Evolutionary conservation across 1,140 invertebrate genomes (phyloP).

Genomic region (Drosophila repleta): DNA sequence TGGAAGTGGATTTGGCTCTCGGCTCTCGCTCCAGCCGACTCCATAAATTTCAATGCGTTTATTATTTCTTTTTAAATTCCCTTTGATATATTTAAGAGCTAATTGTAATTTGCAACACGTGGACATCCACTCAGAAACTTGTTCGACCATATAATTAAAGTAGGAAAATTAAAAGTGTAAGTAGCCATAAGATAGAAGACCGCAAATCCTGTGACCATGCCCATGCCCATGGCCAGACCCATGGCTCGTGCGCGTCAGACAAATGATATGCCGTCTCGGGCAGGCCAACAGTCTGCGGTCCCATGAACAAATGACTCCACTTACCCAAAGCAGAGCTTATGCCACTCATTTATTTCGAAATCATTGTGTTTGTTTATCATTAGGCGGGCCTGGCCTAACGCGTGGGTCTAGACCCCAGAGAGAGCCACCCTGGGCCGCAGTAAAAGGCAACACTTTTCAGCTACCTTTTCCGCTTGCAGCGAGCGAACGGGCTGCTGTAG

Average conservation of each 20-base stretch:
- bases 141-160: conserved; percentile 21
- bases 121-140: not conserved
- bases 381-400: conserved; percentile 28
- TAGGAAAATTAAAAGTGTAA: conserved; percentile 12
- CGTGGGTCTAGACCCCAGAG: conserved; percentile 7
- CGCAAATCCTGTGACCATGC: conserved; percentile 33
- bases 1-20: conserved; percentile 34
- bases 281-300: conserved; percentile 34
- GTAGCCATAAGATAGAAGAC: conserved; percentile 10
- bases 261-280: conserved; percentile 23
- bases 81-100: too few relatives aligned
- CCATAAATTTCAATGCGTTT: conserved; percentile 6
- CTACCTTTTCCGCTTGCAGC: conserved; percentile 10
- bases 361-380: conserved; percentile 57
- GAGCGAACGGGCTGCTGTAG: conserved; percentile 1
- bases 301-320: conserved; percentile 47
- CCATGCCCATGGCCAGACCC: not conserved
- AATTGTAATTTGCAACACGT: too few relatives aligned
- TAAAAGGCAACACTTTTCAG: conserved; percentile 31
- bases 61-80: not conserved
- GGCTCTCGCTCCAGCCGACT: conserved; percentile 1
- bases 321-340: conserved; percentile 44
- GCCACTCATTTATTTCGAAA: conserved; percentile 52
- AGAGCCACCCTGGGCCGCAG: not conserved
- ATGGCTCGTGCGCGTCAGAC: not conserved